These are phyloP conservation scores for Drosophila lini DNA, from an alignment of 1,140 invertebrate species.

Conservation along the genomic window DNA sequence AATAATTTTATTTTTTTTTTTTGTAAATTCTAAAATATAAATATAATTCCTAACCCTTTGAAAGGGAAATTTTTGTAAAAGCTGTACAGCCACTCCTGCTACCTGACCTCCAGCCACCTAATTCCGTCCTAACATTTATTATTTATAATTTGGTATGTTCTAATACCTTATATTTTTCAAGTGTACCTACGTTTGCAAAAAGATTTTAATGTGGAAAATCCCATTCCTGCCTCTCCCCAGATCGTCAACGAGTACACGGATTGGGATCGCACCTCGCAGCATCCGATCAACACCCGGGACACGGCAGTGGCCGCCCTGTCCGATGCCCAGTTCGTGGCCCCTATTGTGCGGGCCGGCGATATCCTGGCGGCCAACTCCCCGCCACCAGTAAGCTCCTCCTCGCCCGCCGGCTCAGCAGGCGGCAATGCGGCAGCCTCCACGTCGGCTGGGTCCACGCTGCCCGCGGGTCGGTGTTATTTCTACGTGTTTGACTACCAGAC, in stretches of 20 bases:
- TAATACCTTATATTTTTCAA: background rate
- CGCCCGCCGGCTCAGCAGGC: slow-evolving; percentile 53
- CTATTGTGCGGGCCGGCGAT: slow-evolving; percentile 92
- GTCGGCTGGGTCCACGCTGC: slow-evolving; percentile 75
- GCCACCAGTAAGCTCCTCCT: slow-evolving; percentile 77
- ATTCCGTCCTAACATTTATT: no score
- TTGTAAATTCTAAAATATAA: background rate
- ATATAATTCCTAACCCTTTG: no score
- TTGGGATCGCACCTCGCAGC: slow-evolving; percentile 96
- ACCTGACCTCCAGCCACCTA: background rate
- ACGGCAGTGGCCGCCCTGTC: slow-evolving; percentile 96
- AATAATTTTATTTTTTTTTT: background rate
- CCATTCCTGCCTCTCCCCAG: slow-evolving; percentile 55
- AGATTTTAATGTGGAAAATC: slow-evolving; percentile 17
- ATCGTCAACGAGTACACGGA: slow-evolving; percentile 98
- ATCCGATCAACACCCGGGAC: slow-evolving; percentile 96
- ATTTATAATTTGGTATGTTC: background rate
- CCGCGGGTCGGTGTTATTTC: slow-evolving; percentile 91
- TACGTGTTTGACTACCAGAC: slow-evolving; percentile 97
- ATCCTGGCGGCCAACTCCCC: slow-evolving; percentile 87
- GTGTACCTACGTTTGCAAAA: background rate
- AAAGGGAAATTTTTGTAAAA: background rate
- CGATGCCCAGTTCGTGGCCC: slow-evolving; percentile 95
- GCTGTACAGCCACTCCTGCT: no score
- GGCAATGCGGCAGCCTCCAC: slow-evolving; percentile 75